These are phyloP conservation scores for Hetaerina titia DNA, from an alignment of 2,888 invertebrate species.

Conservation along the genomic window DNA sequence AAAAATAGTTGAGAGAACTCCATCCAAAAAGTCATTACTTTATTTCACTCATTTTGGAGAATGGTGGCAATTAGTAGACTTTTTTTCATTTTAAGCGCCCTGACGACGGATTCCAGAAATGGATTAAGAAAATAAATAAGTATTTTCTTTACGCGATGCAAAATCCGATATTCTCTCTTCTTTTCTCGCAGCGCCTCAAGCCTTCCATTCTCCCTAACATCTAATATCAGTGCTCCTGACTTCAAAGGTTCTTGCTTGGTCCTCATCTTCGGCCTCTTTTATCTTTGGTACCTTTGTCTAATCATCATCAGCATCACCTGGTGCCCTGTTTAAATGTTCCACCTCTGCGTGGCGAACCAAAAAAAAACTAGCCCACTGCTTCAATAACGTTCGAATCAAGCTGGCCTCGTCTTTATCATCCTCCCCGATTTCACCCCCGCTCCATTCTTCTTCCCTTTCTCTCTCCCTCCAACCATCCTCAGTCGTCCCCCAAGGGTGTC, in stretches of 20 bases:
- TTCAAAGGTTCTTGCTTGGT: background rate
- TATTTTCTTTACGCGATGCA: background rate
- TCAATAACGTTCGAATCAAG: constrained; percentile 32
- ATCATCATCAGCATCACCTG: background rate
- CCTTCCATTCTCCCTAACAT: background rate
- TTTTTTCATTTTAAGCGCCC: background rate
- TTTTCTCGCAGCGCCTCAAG: background rate
- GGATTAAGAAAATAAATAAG: background rate
- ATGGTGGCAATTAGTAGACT: background rate
- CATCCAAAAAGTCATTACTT: background rate
- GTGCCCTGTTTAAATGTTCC: background rate
- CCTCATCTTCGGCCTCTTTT: background rate
- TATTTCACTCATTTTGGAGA: background rate
- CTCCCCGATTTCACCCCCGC: background rate
- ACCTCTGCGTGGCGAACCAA: background rate
- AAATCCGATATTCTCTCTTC: background rate
- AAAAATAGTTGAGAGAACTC: background rate
- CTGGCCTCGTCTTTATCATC: constrained; percentile 6
- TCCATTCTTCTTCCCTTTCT: background rate
- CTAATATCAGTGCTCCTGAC: background rate
- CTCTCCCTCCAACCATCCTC: background rate
- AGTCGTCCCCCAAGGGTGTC: constrained; percentile 33
- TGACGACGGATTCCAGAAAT: background rate
- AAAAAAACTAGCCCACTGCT: background rate
- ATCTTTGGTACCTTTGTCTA: background rate